Evolutionary conservation across 2,797 vertebrate genomes (phyloP).

Genomic region (Lepilemur ruficaudatus): DNA sequence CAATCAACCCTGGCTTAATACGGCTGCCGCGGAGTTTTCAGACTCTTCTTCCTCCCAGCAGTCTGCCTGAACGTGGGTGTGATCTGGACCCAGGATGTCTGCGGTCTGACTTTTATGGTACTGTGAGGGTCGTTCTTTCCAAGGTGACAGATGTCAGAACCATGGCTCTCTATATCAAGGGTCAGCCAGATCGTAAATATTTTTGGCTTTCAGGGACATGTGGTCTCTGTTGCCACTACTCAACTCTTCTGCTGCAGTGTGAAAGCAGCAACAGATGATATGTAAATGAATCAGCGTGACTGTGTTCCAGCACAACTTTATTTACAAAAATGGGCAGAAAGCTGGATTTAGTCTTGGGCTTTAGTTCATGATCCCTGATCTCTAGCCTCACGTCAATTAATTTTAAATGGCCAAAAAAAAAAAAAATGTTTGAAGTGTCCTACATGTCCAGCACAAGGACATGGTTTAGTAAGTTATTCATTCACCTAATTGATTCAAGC

Average conservation of each 20-base stretch:
- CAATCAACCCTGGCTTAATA: neutral
- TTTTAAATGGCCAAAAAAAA: neutral
- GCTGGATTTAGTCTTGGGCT: neutral
- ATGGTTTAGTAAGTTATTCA: neutral
- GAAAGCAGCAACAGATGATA: neutral
- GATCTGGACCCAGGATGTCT: neutral
- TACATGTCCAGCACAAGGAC: neutral
- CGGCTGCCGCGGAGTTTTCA: neutral
- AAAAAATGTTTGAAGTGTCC: neutral
- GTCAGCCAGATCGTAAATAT: neutral
- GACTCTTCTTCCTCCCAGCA: neutral
- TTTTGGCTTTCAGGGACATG: neutral
- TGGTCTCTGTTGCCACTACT: neutral
- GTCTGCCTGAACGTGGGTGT: neutral
- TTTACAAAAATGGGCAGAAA: neutral
- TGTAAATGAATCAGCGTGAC: neutral
- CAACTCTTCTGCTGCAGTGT: neutral
- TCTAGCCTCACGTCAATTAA: neutral
- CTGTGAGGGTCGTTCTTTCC: neutral
- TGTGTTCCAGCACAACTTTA: slow-evolving; percentile 28
- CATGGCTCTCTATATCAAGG: neutral
- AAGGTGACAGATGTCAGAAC: neutral
- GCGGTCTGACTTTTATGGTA: neutral
- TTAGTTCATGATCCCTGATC: neutral
- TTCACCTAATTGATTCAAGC: neutral